These are phyloP conservation scores for Lagocephalus sceleratus DNA, from an alignment of 2,797 vertebrate genomes.

Conservation along the genomic window DNA sequence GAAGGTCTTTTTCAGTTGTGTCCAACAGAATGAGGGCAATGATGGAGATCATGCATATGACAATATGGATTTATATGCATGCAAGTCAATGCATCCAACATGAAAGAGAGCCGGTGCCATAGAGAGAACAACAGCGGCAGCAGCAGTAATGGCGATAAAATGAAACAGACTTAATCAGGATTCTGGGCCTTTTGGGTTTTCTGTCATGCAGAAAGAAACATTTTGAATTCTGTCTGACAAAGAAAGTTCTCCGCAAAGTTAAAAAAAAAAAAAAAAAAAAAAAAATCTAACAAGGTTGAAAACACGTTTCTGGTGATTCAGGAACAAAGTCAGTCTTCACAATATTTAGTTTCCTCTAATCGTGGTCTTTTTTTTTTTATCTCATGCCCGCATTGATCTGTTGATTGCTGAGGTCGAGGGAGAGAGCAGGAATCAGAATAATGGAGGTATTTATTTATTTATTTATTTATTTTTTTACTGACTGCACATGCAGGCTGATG, in stretches of 20 bases:
- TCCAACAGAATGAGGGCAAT: conserved; percentile 41
- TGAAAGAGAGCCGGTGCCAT: conserved; percentile 10
- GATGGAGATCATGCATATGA: conserved; percentile 14
- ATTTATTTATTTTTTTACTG: background rate
- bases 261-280: no score
- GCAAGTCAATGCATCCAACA: conserved; percentile 15
- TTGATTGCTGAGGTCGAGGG: background rate
- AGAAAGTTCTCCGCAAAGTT: conserved; percentile 22
- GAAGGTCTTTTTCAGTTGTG: conserved; percentile 27
- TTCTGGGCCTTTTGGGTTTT: conserved; percentile 14
- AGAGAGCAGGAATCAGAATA: conserved; percentile 5
- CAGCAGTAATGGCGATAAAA: background rate
- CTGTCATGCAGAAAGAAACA: conserved; percentile 13
- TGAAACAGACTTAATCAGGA: conserved; percentile 38
- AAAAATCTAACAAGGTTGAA: conserved; percentile 6
- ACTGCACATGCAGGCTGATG: conserved; percentile 13
- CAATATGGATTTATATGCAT: conserved; percentile 27
- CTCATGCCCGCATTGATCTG: background rate
- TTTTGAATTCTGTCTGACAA: conserved; percentile 18
- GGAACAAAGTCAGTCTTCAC: conserved; percentile 1
- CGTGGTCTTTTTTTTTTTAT: accelerated
- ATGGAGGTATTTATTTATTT: no score
- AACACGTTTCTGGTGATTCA: conserved; percentile 5
- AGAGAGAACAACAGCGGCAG: conserved; percentile 7
- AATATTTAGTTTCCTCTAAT: conserved; percentile 7